Base-by-base conservation (phyloP, 2,797 vertebrate species). In the Enoplosus armatus region DNA sequence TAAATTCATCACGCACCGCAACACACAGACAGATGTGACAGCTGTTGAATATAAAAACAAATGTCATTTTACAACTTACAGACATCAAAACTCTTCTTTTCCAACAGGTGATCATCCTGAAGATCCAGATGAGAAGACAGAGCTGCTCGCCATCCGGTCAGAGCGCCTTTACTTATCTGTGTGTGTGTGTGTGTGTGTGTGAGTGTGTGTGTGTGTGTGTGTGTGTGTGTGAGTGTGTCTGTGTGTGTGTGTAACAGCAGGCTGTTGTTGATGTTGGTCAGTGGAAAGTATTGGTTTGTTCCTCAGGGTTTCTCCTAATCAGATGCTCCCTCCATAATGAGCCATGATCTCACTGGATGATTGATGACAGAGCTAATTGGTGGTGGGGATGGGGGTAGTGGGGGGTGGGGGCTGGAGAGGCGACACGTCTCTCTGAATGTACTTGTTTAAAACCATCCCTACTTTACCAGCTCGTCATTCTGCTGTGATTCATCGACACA, bases 91-190 rank as follows among this genome's bases (percentile, higher is more conserved):
- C 26, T 24, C n/a, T n/a, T n/a, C n/a, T n/a, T n/a, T n/a, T n/a
- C 70, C 51, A 11, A 60, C 93, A 98, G 97, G 96, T 86, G 96
- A 97, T 86, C 91, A 79, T 58, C 91, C 94, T 12, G 95, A 95
- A 35, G 88, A 94, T 65, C 90, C 93, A 64, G 96, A 97, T 22
- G 95, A 97, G 82, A 97, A 96, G 92, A 94, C 92, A 48, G 95
- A 97, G 80, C 94, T 97, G 18, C 91, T 98, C 71, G 95, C 95
- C 75, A 94, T 97, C 91, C 96, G 97, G 98, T 99, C 95, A 94
- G 94, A 91, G 26, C 14, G 43, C 66, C 12, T n/a, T 20, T 11
- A 2, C 14, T 8, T 16, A 3, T 47, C 16, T 31, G 33, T 45
- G 39, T 59, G 24, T 69, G 39, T 65, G 51, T 59, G 72, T 78